phyloP scores from a whole-genome alignment of 2,888 invertebrate species.

The Pollenia angustigena region DNA sequence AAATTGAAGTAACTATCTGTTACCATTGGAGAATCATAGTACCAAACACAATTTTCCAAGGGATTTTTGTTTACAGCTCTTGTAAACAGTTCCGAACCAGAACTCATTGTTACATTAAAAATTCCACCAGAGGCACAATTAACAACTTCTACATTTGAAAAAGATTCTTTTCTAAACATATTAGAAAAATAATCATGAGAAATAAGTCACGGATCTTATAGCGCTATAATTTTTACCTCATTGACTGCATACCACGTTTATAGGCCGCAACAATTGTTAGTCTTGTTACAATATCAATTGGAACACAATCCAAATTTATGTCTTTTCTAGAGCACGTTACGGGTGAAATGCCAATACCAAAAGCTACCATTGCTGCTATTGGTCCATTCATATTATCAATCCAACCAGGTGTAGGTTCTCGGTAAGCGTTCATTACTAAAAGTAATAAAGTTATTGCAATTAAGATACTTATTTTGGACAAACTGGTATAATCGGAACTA shows the following conservation, averaged over 20 bases:
- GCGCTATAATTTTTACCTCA: constrained; percentile 38
- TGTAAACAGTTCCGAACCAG: rapidly evolving
- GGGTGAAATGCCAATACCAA: constrained; percentile 90
- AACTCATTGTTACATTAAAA: not conserved
- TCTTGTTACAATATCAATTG: constrained; percentile 92
- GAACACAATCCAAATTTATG: constrained; percentile 89
- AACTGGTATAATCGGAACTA: no score
- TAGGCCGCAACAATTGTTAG: constrained; percentile 89
- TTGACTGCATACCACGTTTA: constrained; percentile 85
- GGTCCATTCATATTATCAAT: constrained; percentile 97
- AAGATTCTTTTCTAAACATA: constrained; percentile 19
- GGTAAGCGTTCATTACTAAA: constrained; percentile 87
- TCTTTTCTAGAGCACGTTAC: constrained; percentile 87
- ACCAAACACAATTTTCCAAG: constrained; percentile 51
- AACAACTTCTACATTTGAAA: constrained; percentile 29
- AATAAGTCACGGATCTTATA: not conserved
- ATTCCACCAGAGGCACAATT: constrained; percentile 30
- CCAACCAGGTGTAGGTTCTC: constrained; percentile 92
- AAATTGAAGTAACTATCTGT: constrained; percentile 10
- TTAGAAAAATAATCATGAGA: not conserved
- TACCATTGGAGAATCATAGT: not conserved
- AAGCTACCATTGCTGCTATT: constrained; percentile 89
- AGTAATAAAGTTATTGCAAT: not conserved
- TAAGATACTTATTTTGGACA: no score
- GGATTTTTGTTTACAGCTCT: constrained; percentile 1